A percentile compares a stretch with the other conserved stretches of the same genome.
phyloP scores from a whole-genome alignment of 2,797 vertebrate genomes.

The Sebastes reedi region DNA sequence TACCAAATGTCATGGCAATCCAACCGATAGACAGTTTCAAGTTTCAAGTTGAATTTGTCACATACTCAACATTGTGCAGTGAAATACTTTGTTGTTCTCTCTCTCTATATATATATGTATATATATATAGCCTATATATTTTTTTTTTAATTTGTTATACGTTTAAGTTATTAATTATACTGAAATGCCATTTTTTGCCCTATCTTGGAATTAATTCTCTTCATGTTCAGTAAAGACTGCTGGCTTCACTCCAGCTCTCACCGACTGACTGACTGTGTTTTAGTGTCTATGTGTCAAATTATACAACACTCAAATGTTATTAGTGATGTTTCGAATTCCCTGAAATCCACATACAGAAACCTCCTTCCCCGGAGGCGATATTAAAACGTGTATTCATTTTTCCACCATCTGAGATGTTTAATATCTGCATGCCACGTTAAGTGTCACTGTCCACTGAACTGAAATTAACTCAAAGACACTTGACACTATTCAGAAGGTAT shows the following conservation, averaged over 20 bases:
- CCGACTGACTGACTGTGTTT: neutral
- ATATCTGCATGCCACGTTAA: slow-evolving; percentile 38
- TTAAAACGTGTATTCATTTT: neutral
- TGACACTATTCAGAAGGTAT: slow-evolving; percentile 9
- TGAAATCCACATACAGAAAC: neutral
- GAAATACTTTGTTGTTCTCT: too few relatives aligned
- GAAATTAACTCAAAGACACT: slow-evolving; percentile 9
- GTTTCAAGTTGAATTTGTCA: too few relatives aligned
- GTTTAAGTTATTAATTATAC: neutral
- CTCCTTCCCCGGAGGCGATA: neutral
- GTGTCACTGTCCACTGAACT: slow-evolving; percentile 28
- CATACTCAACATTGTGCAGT: too few relatives aligned
- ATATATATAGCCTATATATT: too few relatives aligned
- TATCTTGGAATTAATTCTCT: neutral
- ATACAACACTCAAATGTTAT: neutral
- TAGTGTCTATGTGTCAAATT: neutral
- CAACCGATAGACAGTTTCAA: neutral
- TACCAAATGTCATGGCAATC: neutral
- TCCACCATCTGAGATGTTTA: slow-evolving; percentile 10
- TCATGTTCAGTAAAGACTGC: neutral
- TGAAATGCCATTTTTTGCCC: neutral
- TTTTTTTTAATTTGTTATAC: neutral
- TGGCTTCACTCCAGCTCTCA: neutral
- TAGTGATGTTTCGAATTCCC: neutral
- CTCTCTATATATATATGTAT: too few relatives aligned